Base-by-base conservation (phyloP, 2,888 invertebrate genomes). In the Elmis aenea region DNA sequence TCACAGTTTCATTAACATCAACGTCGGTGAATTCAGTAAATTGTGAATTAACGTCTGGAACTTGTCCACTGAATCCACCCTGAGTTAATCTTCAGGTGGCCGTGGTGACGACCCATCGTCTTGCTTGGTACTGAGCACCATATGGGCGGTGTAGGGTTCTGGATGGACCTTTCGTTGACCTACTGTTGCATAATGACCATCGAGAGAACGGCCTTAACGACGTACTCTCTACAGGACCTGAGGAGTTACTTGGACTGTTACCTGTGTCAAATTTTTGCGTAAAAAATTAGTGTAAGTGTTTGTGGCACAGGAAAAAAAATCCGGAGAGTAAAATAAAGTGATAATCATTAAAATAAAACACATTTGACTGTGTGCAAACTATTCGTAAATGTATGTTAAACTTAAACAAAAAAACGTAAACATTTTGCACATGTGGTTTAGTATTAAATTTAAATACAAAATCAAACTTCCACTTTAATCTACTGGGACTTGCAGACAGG, bases 241-340 rank as follows among this genome's bases (percentile, higher is more conserved):
- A 67, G 10, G 67, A 67, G 54, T 67, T 66, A 54, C 64, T 66
- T 34, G 59, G 56, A 50, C 64, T 66, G 55, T 63, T 62, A 53
- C 61, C 66, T 63, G 58, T 38, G 36, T 18, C 18, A 18, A 18
- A 18, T 6, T 6, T 5, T 18, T 18, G 8, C 8, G 18, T 6
- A 18, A 18, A 6, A 18, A 18, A 18, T 18, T 5, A 18, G 18
- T 6, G 8, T 18, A 8, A 8, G 8, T 18, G 8, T 18, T 18
- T 9, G 10, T 2, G 22, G 2, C 10, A 9, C 9, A 2, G n/a
- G 5, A 2, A 4, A 23, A 2, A n/a, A n/a, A 23, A 23, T 11
- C 12, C 12, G 12, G 5, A 1, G 12, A 23, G 10, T 4, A 1
- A 9, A 23, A 5, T n/a, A n/a, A n/a, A n/a, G n/a, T n/a, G n/a